A percentile compares a stretch with the other conserved stretches of the same genome.
Evolutionary conservation across 1,140 invertebrate genomes (phyloP).

Genomic region (Lucilia sericata): DNA sequence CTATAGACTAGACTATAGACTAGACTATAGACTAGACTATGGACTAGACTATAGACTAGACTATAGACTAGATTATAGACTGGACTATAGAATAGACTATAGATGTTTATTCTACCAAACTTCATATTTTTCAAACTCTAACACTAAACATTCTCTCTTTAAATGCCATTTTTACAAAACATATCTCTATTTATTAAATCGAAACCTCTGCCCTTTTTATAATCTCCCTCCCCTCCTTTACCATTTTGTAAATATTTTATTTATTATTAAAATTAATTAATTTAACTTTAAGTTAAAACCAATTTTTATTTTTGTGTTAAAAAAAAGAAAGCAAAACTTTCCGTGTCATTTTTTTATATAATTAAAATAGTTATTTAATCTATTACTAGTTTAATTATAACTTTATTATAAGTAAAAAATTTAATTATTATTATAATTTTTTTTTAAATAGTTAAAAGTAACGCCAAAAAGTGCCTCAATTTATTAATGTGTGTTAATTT

Average conservation of each 20-base stretch:
- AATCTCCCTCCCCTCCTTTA: no score
- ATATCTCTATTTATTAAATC: neutral
- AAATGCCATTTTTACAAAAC: conserved; percentile 1
- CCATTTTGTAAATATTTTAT: conserved; percentile 18
- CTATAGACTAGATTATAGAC: no score
- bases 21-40: no score
- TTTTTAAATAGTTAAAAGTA: conserved; percentile 45
- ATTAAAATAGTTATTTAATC: neutral
- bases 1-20: no score
- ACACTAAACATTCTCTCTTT: neutral
- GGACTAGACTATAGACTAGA: no score
- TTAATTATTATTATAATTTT: conserved; percentile 37
- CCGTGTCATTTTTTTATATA: conserved; percentile 18
- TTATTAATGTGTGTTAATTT: conserved; percentile 39
- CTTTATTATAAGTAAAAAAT: conserved; percentile 22
- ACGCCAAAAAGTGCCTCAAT: conserved; percentile 50
- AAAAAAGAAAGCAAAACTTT: neutral
- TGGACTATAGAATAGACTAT: no score
- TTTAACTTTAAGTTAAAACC: conserved; percentile 4
- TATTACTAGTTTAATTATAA: conserved; percentile 29
- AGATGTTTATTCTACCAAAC: no score
- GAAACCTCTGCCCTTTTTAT: neutral
- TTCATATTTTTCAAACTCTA: neutral
- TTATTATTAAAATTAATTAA: conserved; percentile 29
- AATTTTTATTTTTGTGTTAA: neutral